Conservation (phyloP, 2,797 vertebrate species). For the Neosalanx taihuensis region DNA sequence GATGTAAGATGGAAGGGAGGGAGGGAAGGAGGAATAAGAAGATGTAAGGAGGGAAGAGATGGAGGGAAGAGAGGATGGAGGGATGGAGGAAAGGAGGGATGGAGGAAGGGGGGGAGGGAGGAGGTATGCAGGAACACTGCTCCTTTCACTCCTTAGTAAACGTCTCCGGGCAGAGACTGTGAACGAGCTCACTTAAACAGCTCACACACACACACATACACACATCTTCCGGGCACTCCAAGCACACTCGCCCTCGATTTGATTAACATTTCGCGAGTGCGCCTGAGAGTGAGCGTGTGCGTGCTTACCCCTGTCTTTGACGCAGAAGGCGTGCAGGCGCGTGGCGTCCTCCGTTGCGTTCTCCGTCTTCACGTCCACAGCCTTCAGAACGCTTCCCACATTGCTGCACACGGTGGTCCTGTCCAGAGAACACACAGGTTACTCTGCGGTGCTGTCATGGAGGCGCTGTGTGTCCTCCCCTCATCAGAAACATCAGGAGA, state of each 20-base stretch:
- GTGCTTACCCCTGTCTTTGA: slow-evolving; percentile 84
- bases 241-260: background rate
- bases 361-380: slow-evolving; percentile 81
- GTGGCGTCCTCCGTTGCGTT: slow-evolving; percentile 69
- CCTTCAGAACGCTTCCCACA: slow-evolving; percentile 73
- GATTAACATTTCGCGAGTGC: no score
- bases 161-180: slow-evolving; percentile 8
- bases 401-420: slow-evolving; percentile 83
- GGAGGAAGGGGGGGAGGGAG: background rate
- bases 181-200: background rate
- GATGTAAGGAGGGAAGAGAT: background rate
- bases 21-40: no score
- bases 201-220: slow-evolving; percentile 1
- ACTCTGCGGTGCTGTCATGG: background rate
- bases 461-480: background rate
- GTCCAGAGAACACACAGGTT: background rate
- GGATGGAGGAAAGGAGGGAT: background rate
- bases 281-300: background rate
- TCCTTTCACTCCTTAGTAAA: slow-evolving; percentile 39
- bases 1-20: no score
- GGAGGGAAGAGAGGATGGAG: background rate
- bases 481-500: background rate
- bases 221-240: background rate
- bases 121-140: slow-evolving; percentile 23
- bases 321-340: slow-evolving; percentile 77